Evolutionary conservation across 2,888 invertebrate genomes (phyloP).

Genomic region (Cheilosia vernalis): DNA sequence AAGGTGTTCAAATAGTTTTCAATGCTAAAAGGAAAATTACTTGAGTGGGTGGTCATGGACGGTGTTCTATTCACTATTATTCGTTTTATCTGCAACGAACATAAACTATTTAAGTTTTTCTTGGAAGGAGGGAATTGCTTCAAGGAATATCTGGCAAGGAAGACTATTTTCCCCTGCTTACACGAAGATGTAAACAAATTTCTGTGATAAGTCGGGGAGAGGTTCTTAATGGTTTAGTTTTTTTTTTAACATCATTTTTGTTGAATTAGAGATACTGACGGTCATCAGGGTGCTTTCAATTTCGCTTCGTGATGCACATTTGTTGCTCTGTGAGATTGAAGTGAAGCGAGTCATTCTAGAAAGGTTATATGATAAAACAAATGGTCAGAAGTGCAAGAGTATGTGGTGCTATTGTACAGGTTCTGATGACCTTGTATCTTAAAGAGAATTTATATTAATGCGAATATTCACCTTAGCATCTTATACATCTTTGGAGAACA

Average conservation of each 20-base stretch:
- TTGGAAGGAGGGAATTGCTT: neutral
- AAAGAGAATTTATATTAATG: no score
- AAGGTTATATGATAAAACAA: neutral
- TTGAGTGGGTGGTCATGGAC: constrained; percentile 44
- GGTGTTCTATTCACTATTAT: constrained; percentile 45
- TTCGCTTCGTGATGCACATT: constrained; percentile 17
- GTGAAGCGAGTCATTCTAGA: neutral
- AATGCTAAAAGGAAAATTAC: constrained; percentile 42
- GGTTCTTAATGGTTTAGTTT: constrained; percentile 44
- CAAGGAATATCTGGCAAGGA: constrained; percentile 25
- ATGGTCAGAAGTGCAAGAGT: neutral
- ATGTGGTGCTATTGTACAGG: no score
- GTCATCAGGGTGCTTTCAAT: constrained; percentile 10
- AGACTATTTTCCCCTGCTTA: constrained; percentile 16
- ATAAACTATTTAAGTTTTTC: constrained; percentile 59
- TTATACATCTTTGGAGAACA: no score
- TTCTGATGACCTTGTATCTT: no score
- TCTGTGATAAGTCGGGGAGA: constrained; percentile 47
- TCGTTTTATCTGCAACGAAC: constrained; percentile 57
- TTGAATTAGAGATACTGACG: constrained; percentile 21
- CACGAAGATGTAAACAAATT: constrained; percentile 48
- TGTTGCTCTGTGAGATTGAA: constrained; percentile 6
- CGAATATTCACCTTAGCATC: no score
- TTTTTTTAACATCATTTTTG: constrained; percentile 1
- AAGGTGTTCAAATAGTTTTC: constrained; percentile 52